These are phyloP conservation scores for Hiodon tergisus DNA, from an alignment of 2,113 vertebrate species.

Conservation along the genomic window DNA sequence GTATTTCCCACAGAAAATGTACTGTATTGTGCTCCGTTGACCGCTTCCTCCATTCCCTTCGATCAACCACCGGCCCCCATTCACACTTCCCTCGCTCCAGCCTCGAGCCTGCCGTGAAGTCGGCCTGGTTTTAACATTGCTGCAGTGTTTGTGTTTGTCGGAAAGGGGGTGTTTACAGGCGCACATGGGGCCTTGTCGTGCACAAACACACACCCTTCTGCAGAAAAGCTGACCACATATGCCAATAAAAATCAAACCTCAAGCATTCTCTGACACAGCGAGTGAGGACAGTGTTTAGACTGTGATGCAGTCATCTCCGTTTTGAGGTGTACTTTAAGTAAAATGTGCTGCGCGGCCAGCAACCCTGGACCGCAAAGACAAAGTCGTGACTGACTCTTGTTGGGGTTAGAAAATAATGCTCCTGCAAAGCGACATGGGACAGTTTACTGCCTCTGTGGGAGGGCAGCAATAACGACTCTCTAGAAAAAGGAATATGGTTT, in stretches of 20 bases:
- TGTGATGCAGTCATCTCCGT: constrained; percentile 45
- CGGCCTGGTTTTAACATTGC: background rate
- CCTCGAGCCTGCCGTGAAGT: constrained; percentile 34
- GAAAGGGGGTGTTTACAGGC: constrained; percentile 36
- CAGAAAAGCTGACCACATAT: constrained; percentile 21
- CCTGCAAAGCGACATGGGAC: constrained; percentile 24
- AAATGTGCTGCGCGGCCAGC: constrained; percentile 23
- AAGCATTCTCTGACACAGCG: constrained; percentile 52
- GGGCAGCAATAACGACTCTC: background rate
- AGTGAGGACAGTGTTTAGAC: too few relatives aligned
- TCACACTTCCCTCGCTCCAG: constrained; percentile 34
- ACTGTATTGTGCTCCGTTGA: background rate
- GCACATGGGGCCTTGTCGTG: too few relatives aligned
- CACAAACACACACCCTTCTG: background rate
- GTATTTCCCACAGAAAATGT: background rate
- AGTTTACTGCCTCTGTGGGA: background rate
- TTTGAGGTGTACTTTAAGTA: constrained; percentile 41
- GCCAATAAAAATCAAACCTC: constrained; percentile 33
- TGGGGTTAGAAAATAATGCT: constrained; percentile 41
- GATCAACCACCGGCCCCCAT: constrained; percentile 42
- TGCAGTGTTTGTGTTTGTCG: background rate
- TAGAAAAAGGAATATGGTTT: background rate
- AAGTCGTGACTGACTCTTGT: constrained; percentile 27
- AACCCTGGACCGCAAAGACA: constrained; percentile 35
- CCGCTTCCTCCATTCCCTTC: constrained; percentile 14